Conservation (phyloP, 2,797 vertebrate genomes). For the Epinephelus coioides region DNA sequence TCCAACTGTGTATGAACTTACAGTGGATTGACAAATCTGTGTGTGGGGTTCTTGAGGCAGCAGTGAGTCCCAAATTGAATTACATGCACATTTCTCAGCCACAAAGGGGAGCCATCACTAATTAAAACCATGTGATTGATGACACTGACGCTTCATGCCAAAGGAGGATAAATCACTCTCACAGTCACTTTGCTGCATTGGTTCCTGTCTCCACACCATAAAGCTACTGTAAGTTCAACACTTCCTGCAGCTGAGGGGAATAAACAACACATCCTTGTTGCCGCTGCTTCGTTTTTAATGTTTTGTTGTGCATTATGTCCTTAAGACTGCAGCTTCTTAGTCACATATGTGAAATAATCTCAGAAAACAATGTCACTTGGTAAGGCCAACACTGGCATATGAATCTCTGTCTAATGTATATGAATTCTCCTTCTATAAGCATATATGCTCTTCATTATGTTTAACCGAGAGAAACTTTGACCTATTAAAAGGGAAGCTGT, state of each 20-base stretch:
- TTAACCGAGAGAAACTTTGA: constrained; percentile 72
- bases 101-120: constrained; percentile 87
- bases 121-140: constrained; percentile 89
- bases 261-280: constrained; percentile 21
- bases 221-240: constrained; percentile 80
- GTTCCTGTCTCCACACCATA: constrained; percentile 72
- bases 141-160: constrained; percentile 80
- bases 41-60: constrained; percentile 73
- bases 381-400: constrained; percentile 50
- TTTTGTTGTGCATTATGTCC: constrained; percentile 47
- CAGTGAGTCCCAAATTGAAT: constrained; percentile 87
- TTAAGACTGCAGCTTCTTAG: constrained; percentile 37
- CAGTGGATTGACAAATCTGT: constrained; percentile 69
- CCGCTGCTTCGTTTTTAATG: constrained; percentile 15
- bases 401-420: constrained; percentile 56
- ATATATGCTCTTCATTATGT: constrained; percentile 72
- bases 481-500: constrained; percentile 80
- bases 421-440: constrained; percentile 63
- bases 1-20: constrained; percentile 59
- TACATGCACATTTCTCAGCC: constrained; percentile 89
- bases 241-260: constrained; percentile 59
- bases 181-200: constrained; percentile 86
- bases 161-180: constrained; percentile 80
- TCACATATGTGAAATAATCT: constrained; percentile 45
- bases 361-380: constrained; percentile 58